A percentile compares a stretch with the other conserved stretches of the same genome.
Conservation (phyloP, 2,113 vertebrate species). For the Austrofundulus limnaeus region DNA sequence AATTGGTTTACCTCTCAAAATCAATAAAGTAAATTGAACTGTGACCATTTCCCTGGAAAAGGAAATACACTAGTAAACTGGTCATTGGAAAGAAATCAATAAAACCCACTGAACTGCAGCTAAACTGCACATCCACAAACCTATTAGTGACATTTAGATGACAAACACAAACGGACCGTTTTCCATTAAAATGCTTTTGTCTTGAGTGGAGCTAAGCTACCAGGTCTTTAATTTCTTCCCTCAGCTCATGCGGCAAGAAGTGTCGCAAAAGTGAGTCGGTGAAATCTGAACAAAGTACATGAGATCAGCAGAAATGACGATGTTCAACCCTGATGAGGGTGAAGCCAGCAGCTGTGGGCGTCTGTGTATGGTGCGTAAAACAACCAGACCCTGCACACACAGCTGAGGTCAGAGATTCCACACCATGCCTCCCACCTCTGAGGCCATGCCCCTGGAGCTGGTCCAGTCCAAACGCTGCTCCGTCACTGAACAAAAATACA, state of each 20-base stretch:
- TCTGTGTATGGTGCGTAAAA: conserved; percentile 38
- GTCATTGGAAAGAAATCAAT: conserved; percentile 56
- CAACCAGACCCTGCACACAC: conserved; percentile 49
- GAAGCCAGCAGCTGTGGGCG: conserved; percentile 37
- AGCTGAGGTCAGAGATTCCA: conserved; percentile 70
- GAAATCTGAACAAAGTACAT: not conserved
- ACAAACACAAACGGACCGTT: not conserved
- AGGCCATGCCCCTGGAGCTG: conserved; percentile 35
- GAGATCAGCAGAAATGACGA: conserved; percentile 3
- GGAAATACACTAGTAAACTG: conserved; percentile 34
- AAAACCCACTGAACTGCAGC: conserved; percentile 18
- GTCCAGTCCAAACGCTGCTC: conserved; percentile 35
- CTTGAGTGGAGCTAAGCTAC: conserved; percentile 10
- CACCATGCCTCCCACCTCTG: conserved; percentile 30
- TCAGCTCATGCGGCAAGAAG: conserved; percentile 2
- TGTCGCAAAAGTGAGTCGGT: conserved; percentile 1
- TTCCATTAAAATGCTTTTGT: conserved; percentile 29
- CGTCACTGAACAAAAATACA: conserved; percentile 69
- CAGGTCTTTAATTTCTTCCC: conserved; percentile 13
- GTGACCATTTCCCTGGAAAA: conserved; percentile 37
- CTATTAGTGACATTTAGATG: conserved; percentile 26
- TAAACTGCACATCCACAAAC: conserved; percentile 16
- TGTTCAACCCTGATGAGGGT: conserved; percentile 25
- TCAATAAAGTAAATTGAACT: conserved; percentile 59
- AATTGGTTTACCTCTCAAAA: conserved; percentile 35